These are phyloP conservation scores for Ophiodon elongatus DNA, from an alignment of 2,113 vertebrate species.

Conservation along the genomic window DNA sequence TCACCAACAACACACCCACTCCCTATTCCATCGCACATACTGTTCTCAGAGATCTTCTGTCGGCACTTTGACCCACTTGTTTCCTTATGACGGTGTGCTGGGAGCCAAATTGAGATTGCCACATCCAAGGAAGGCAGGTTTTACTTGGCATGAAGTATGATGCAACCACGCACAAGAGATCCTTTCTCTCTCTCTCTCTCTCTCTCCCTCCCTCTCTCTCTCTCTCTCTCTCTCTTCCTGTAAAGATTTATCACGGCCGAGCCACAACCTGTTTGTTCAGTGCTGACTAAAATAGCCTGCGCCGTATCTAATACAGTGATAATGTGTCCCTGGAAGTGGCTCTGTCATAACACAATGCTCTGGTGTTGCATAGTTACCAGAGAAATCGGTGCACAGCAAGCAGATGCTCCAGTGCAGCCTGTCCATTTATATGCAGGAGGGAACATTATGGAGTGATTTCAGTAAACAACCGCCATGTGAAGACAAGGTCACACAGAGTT, in stretches of 20 bases:
- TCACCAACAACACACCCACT: constrained; percentile 43
- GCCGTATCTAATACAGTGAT: constrained; percentile 80
- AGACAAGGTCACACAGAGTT: constrained; percentile 45
- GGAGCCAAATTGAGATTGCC: constrained; percentile 36
- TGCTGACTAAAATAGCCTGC: constrained; percentile 60
- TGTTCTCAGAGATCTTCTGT: constrained; percentile 39
- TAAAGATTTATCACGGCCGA: constrained; percentile 52
- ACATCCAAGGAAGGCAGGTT: constrained; percentile 24
- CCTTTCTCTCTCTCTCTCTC: constrained; percentile 2
- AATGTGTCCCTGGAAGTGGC: constrained; percentile 71
- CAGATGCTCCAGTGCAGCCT: constrained; percentile 69
- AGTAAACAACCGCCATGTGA: constrained; percentile 55
- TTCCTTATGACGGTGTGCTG: constrained; percentile 20
- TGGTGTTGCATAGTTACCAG: constrained; percentile 77
- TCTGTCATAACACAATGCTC: constrained; percentile 75
- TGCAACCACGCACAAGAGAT: constrained; percentile 51
- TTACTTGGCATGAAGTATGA: constrained; percentile 28
- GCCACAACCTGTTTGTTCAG: constrained; percentile 62
- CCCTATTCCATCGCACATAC: constrained; percentile 29
- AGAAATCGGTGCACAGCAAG: constrained; percentile 64
- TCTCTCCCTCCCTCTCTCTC: constrained; percentile 8
- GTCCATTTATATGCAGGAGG: constrained; percentile 59
- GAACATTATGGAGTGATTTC: constrained; percentile 51
- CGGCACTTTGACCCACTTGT: constrained; percentile 65
- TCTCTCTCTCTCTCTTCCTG: neutral